Base-by-base conservation (phyloP, 2,113 vertebrate genomes). In the Centropus unirufus region DNA sequence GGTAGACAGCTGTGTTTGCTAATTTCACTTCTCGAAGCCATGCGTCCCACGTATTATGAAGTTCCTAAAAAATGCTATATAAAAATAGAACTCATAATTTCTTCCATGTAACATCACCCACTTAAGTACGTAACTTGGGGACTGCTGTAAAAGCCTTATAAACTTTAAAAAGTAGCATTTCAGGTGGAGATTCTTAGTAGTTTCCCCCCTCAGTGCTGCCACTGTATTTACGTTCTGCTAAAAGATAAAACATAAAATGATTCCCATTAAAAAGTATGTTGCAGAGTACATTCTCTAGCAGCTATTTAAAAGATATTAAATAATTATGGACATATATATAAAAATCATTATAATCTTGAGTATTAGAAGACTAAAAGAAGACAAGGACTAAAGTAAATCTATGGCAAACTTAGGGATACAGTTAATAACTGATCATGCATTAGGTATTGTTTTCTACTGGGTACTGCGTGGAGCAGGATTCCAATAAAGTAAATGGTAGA, bases 71-170 rank as follows among this genome's bases (percentile, higher is more conserved):
- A 91, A 84, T 87, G 61, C 52, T 44, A 20, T 77, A 34, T 46
- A 83, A 94, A 92, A 92, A 90, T 62, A 85, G 81, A 89, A 89
- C 40, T 10, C 29, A n/a, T 68, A 0, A 69, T 95, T 95, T 95
- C 79, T 92, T 94, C 55, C 54, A n/a, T 44, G 32, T 32, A 66
- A 46, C 49, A 67, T 91, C 68, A 89, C 5, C 20, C 63, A 39
- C 29, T 81, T 68, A 91, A 87, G 7, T 89, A 72, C 44, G 83
- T 89, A 66, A 49, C 34, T 64, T 93, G 74, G 64, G 66, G 92
- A 76, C 57, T 93, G n/a, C 81, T 69, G 24, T 75, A 79, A 73
- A 92, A 89, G 27, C 49, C n/a, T 91, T 52, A 34, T 16, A 89
- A 85, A 80, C 21, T n/a, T 51, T 55, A 57, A 36, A 36, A 36